Percentiles rank a stretch among this genome's conserved stretches.
phyloP scores from a whole-genome alignment of 30 jellyfish, hydroid and myxozoan genomes.

The Turritopsis dohrnii region DNA sequence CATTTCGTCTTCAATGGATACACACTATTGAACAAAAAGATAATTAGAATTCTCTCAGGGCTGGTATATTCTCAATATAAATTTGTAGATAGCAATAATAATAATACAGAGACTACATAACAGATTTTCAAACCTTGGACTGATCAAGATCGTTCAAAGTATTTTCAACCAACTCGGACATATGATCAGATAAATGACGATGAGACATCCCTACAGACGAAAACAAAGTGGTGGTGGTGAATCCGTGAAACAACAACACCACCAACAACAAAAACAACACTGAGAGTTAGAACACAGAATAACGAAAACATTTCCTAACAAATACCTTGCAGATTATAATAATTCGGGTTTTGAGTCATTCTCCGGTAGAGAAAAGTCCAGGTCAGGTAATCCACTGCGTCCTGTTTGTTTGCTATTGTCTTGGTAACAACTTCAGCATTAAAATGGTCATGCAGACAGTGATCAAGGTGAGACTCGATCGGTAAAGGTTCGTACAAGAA shows the following conservation, averaged over 20 bases:
- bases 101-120: not conserved
- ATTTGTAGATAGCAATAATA: too few species aligned
- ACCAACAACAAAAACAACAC: too few species aligned
- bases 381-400: slow-evolving; percentile 97
- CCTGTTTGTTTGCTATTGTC: slow-evolving; percentile 96
- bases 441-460: slow-evolving; percentile 97
- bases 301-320: too few species aligned
- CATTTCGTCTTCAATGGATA: slow-evolving; percentile 94
- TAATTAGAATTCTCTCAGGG: not conserved
- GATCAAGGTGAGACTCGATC: slow-evolving; percentile 97
- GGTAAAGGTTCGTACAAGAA: slow-evolving; percentile 93
- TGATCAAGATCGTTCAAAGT: slow-evolving; percentile 85
- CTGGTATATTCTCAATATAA: too few species aligned
- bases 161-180: slow-evolving; percentile 96
- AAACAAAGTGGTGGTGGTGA: not conserved
- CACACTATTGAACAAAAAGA: slow-evolving; percentile 50
- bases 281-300: too few species aligned
- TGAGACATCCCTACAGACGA: slow-evolving; percentile 83
- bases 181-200: slow-evolving; percentile 94
- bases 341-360: slow-evolving; percentile 98
- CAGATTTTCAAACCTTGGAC: slow-evolving; percentile 66
- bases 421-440: slow-evolving; percentile 99
- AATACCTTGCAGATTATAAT: slow-evolving; percentile 91
- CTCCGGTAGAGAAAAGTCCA: slow-evolving; percentile 98
- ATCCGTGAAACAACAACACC: not conserved